Evolutionary conservation across 53 echinoderm and acorn worm genomes (phyloP).

Genomic region (Mesocentrotus franciscanus): DNA sequence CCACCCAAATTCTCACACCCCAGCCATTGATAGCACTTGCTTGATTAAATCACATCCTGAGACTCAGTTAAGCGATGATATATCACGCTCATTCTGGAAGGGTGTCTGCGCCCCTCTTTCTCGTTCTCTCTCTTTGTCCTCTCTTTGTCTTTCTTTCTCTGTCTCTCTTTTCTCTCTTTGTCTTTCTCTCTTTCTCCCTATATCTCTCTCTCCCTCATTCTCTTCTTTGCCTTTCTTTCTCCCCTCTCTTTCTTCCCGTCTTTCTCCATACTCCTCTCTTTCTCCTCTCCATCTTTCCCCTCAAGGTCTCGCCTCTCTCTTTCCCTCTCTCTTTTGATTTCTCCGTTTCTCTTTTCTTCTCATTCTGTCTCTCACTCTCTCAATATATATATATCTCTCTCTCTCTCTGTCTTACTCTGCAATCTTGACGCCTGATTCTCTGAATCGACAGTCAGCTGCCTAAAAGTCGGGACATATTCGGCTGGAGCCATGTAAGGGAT

Average conservation of each 20-base stretch:
- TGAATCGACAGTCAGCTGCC: conserved; percentile 26
- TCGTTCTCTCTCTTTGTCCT: too few species aligned
- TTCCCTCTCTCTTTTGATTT: neutral
- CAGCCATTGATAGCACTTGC: conserved; percentile 57
- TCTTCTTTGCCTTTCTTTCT: neutral
- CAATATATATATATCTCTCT: neutral
- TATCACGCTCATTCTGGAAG: conserved; percentile 21
- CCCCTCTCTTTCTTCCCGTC: neutral
- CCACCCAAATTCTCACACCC: conserved; percentile 54
- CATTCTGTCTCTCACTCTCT: neutral
- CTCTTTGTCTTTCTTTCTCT: neutral
- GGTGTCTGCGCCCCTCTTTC: neutral
- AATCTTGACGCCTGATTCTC: neutral
- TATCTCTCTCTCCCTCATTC: neutral
- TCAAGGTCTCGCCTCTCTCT: neutral
- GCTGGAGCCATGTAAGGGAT: conserved; percentile 9
- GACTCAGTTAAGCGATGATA: conserved; percentile 17
- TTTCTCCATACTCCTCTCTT: neutral
- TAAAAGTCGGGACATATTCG: conserved; percentile 10
- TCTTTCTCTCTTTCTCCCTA: neutral
- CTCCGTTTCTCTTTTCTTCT: neutral
- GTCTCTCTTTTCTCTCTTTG: neutral
- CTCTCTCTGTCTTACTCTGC: neutral
- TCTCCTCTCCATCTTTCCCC: neutral
- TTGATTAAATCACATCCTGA: conserved; percentile 59